These are phyloP conservation scores for Lepidurus apus DNA, from an alignment of 1,140 invertebrate genomes.

Conservation along the genomic window DNA sequence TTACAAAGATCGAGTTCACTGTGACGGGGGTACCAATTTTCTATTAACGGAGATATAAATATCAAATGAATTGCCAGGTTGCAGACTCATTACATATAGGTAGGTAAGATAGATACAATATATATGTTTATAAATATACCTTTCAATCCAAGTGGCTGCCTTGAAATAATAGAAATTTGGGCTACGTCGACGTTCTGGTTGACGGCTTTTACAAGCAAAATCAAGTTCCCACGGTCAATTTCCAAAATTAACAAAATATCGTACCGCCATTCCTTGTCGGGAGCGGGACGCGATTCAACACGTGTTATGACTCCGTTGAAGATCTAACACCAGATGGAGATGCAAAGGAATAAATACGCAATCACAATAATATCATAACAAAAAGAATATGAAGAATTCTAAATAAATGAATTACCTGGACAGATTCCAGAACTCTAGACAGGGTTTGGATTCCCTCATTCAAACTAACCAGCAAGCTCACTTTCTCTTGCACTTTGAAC, in stretches of 20 bases:
- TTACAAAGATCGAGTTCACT: constrained; percentile 96
- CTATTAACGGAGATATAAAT: constrained; percentile 38
- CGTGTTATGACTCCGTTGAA: constrained; percentile 79
- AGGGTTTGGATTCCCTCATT: constrained; percentile 80
- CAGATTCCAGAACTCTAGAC: constrained; percentile 77
- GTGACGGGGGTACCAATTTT: constrained; percentile 93
- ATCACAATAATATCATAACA: too few species aligned
- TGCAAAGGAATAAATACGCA: constrained; percentile 30
- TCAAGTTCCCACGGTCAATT: constrained; percentile 69
- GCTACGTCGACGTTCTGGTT: constrained; percentile 71
- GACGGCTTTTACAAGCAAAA: constrained; percentile 72
- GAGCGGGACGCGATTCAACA: constrained; percentile 78
- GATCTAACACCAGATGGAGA: constrained; percentile 49
- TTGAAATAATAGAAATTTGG: constrained; percentile 69
- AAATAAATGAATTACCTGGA: constrained; percentile 57
- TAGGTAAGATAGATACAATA: too few species aligned
- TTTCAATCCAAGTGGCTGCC: constrained; percentile 77
- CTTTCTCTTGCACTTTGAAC: constrained; percentile 50
- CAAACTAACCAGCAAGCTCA: constrained; percentile 65
- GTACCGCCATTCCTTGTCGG: constrained; percentile 61
- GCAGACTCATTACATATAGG: too few species aligned
- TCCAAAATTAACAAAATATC: constrained; percentile 81
- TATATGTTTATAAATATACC: constrained; percentile 48
- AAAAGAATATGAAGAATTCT: background rate
- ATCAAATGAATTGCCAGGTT: too few species aligned